phyloP scores from a whole-genome alignment of 1,140 invertebrate species.

The Kradibia gibbosae region DNA sequence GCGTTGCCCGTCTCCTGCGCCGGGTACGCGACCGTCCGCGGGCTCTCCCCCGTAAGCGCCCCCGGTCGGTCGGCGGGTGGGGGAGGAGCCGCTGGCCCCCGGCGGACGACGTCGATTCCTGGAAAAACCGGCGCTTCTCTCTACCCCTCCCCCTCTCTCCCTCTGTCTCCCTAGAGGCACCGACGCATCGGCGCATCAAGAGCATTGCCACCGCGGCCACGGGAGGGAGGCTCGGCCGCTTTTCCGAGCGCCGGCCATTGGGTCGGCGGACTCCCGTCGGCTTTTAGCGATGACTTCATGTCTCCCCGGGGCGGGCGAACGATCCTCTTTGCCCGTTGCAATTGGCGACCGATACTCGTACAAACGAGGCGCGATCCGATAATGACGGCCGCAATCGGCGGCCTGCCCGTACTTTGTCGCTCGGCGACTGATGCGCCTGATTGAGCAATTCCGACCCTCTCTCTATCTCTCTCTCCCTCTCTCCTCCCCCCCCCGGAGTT shows the following conservation, averaged over 20 bases:
- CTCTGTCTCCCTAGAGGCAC: too few relatives aligned
- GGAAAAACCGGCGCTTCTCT: not conserved
- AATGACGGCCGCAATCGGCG: not conserved
- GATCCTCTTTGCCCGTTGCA: too few relatives aligned
- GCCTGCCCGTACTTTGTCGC: too few relatives aligned
- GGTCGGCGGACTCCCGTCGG: not conserved
- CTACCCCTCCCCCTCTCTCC: too few relatives aligned
- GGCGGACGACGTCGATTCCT: not conserved
- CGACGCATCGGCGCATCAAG: not conserved
- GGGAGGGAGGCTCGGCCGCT: too few relatives aligned
- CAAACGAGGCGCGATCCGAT: not conserved
- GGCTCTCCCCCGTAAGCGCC: not conserved
- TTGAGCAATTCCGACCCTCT: too few relatives aligned
- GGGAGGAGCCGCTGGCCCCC: not conserved
- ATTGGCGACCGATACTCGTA: too few relatives aligned
- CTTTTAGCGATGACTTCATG: conserved; percentile 9
- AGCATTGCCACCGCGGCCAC: not conserved
- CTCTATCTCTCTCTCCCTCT: too few relatives aligned
- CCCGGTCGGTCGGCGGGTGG: not conserved
- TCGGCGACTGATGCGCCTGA: too few relatives aligned
- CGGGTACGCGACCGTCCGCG: not conserved
- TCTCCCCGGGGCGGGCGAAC: too few relatives aligned
- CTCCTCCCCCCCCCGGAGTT: too few relatives aligned
- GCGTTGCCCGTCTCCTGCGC: not conserved
- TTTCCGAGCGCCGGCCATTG: too few relatives aligned